A percentile compares a stretch with the other conserved stretches of the same genome.
Conservation (phyloP, 2,113 vertebrate species). For the Gobiocypris rarus region DNA sequence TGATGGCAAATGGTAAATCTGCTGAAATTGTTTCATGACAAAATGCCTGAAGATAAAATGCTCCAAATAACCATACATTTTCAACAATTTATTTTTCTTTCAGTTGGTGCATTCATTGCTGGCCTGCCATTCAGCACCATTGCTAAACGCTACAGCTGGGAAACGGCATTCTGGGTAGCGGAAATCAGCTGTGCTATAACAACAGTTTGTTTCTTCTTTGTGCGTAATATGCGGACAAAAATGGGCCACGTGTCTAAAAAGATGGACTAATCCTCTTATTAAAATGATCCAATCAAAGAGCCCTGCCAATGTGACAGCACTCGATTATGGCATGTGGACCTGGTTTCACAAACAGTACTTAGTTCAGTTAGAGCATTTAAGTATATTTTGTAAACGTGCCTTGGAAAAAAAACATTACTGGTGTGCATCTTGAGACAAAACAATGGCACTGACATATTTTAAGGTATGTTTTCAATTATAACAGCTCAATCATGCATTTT, state of each 20-base stretch:
- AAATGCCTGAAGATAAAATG: not conserved
- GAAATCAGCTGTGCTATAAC: slow-evolving; percentile 80
- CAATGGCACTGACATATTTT: too few relatives aligned
- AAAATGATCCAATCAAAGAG: not conserved
- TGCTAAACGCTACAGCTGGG: slow-evolving; percentile 93
- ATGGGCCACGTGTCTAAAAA: slow-evolving; percentile 88
- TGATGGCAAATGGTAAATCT: slow-evolving; percentile 93
- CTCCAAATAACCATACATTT: too few relatives aligned
- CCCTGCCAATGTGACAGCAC: slow-evolving; percentile 16
- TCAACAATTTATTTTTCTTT: slow-evolving; percentile 35
- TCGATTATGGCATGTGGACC: not conserved
- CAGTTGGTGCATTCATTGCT: slow-evolving; percentile 95
- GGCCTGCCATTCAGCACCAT: slow-evolving; percentile 96
- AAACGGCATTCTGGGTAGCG: slow-evolving; percentile 92
- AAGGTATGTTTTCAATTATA: too few relatives aligned
- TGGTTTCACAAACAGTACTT: too few relatives aligned
- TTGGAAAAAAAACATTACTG: too few relatives aligned
- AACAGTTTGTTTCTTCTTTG: slow-evolving; percentile 85
- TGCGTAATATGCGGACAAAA: slow-evolving; percentile 94
- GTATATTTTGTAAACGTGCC: too few relatives aligned
- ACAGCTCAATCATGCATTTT: too few relatives aligned
- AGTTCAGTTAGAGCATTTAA: too few relatives aligned
- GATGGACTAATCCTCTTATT: slow-evolving; percentile 77
- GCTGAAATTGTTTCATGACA: not conserved
- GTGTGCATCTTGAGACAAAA: too few relatives aligned